Evolutionary conservation across 1,140 invertebrate genomes (phyloP), one percentile per base, ranked within the genome.

Genomic region (Pseudoatta argentina): DNA sequence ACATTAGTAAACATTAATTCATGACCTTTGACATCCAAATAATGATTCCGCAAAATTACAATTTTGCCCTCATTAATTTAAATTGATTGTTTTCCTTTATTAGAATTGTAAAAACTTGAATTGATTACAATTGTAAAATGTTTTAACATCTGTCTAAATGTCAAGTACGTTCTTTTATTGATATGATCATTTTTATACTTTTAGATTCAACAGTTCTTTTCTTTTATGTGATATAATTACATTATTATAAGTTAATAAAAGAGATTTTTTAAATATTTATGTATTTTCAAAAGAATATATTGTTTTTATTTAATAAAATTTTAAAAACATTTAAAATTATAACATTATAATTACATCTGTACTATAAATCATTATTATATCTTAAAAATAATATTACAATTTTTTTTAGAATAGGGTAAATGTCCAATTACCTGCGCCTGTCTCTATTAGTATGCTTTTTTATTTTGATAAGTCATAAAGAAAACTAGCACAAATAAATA

Each of bases 1-100:
- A 8, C 78, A 86, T 87, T 88, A 82, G 63, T 86, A 86, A 87
- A 91, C 64, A 91, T 91, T 88, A 86, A 76, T 67, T 79, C 51
- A 27, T 21, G 73, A 86, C 66, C 72, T 83, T 51, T 83, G 69
- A 63, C 27, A 30, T 44, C 1, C 3, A 55, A 77, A 59, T 77
- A 83, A 63, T 73, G 55, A 51, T 30, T 73, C 39, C 69, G 39
- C 10, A 12, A 21, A 48, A 61, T 61, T 61, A 72, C 12, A 59
- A 82, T 73, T 30, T 61, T 14, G 21, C 24, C 16, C 34, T 16
- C 48, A 27, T 55, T 2, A n/a, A 61, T 83, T 83, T 73, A 51
- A 75, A 61, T 61, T 82, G 59, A 14, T 18, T 3, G 34, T 44
- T 14, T 63, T 21, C 30, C 24, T 82, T 81, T 61, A 75, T 83